Conservation (phyloP, 2,113 vertebrate species). For the Sceloporus undulatus region DNA sequence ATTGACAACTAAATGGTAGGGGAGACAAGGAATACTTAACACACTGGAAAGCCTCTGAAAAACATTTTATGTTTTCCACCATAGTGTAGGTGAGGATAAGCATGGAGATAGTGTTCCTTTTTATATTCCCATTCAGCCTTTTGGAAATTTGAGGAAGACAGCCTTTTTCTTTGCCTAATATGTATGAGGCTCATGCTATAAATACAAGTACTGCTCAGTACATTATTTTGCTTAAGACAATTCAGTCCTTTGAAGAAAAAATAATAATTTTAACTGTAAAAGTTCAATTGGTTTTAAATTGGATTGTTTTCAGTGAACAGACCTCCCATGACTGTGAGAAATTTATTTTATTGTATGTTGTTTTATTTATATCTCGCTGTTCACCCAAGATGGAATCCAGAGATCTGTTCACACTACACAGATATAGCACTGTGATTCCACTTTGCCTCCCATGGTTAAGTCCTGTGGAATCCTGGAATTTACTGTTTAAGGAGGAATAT, state of each 20-base stretch:
- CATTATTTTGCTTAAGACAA: not conserved
- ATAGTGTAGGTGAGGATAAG: not conserved
- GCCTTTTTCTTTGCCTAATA: not conserved
- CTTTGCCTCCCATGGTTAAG: too few species aligned
- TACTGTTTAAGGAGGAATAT: too few species aligned
- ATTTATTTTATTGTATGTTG: too few species aligned
- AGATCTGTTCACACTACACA: too few species aligned
- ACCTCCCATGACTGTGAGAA: not conserved
- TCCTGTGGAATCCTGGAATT: too few species aligned
- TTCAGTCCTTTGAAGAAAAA: not conserved
- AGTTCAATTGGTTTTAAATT: not conserved
- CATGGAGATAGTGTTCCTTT: not conserved
- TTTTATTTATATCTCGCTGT: too few species aligned
- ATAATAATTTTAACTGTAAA: not conserved
- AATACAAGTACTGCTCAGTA: not conserved
- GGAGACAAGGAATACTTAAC: not conserved
- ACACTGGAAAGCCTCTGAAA: slow-evolving; percentile 39
- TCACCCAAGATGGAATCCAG: not conserved
- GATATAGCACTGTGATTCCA: too few species aligned
- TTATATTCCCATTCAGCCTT: not conserved
- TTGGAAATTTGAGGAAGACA: not conserved
- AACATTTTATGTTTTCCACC: slow-evolving; percentile 9
- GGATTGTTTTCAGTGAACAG: not conserved
- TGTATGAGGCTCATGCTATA: not conserved
- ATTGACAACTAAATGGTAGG: slow-evolving; percentile 17